Evolutionary conservation across 1,140 invertebrate genomes (phyloP).

Genomic region (Vollenhovia emeryi): DNA sequence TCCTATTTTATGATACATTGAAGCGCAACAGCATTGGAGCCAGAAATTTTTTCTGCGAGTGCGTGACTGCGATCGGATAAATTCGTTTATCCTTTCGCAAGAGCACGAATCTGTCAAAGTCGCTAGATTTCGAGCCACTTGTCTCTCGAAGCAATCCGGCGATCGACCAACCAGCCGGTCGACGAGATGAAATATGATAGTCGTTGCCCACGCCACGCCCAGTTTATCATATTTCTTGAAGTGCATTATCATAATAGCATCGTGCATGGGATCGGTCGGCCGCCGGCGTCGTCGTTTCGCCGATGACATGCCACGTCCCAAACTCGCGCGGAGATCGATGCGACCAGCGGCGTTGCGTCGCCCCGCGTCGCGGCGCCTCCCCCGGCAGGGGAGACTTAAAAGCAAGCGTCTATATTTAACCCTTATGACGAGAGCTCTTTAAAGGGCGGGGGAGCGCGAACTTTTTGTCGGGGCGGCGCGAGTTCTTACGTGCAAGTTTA

Average conservation of each 20-base stretch:
- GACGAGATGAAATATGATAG: constrained; percentile 78
- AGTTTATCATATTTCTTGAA: constrained; percentile 81
- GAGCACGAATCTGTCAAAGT: constrained; percentile 9
- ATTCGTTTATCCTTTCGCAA: background rate
- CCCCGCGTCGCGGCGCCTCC: background rate
- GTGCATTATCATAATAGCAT: constrained; percentile 80
- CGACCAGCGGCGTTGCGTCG: background rate
- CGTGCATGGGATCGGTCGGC: constrained; percentile 66
- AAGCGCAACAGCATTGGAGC: no score
- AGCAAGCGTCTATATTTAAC: constrained; percentile 34
- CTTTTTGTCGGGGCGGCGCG: background rate
- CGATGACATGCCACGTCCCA: constrained; percentile 59
- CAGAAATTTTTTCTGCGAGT: no score
- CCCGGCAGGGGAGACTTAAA: background rate
- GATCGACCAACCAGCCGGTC: constrained; percentile 60
- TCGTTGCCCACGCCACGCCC: constrained; percentile 70
- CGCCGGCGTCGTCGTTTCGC: constrained; percentile 62
- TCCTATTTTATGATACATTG: no score
- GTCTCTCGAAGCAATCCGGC: constrained; percentile 11
- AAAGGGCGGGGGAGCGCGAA: background rate
- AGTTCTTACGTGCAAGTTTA: background rate
- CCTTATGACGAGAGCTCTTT: constrained; percentile 6
- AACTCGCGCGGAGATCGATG: constrained; percentile 65
- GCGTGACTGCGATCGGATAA: no score
- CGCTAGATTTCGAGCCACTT: background rate